phyloP scores from a whole-genome alignment of 92 coral and sea anemone species.

The Chrysogorgia sp. region DNA sequence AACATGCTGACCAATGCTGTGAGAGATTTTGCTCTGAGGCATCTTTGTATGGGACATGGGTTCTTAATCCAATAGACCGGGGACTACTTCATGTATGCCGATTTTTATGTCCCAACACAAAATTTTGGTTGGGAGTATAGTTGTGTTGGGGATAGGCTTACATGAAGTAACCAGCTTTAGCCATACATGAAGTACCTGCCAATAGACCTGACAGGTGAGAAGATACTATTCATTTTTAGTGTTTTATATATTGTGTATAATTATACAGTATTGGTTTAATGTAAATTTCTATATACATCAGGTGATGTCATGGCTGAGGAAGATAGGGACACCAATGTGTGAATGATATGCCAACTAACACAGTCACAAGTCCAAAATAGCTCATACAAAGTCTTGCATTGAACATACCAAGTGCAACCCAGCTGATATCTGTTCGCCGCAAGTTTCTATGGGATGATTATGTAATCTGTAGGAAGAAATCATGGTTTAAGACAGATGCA shows the following conservation, averaged over 20 bases:
- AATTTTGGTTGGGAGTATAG: too few relatives aligned
- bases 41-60: constrained; percentile 22
- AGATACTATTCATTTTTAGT: too few relatives aligned
- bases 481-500: constrained; percentile 39
- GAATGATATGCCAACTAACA: constrained; percentile 7
- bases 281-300: not conserved
- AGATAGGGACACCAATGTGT: too few relatives aligned
- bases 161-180: too few relatives aligned
- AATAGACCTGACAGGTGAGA: too few relatives aligned
- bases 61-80: constrained; percentile 24
- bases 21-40: constrained; percentile 17
- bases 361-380: not conserved
- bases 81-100: too few relatives aligned
- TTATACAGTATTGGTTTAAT: too few relatives aligned
- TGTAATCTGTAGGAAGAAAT: constrained; percentile 18
- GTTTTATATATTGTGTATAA: too few relatives aligned
- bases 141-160: too few relatives aligned
- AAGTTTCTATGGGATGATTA: constrained; percentile 46
- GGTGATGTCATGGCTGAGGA: not conserved
- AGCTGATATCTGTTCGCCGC: constrained; percentile 33
- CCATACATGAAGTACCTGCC: too few relatives aligned
- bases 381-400: constrained; percentile 7
- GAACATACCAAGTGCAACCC: constrained; percentile 23
- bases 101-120: too few relatives aligned
- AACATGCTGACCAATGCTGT: too few relatives aligned